Conservation (phyloP, 2,888 invertebrate species). For the Nymphalis polychloros region DNA sequence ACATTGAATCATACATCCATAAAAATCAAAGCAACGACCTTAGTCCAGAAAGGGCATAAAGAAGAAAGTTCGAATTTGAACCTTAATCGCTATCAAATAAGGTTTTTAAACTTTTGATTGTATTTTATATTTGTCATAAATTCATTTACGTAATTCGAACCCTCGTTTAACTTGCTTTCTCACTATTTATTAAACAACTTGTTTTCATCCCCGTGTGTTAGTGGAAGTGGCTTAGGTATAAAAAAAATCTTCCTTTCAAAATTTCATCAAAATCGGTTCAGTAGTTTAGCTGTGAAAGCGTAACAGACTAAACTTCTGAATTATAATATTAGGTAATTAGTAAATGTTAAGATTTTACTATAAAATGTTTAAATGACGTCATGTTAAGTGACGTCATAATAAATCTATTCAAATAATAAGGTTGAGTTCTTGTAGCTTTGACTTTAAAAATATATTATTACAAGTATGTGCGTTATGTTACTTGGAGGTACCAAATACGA, state of each 20-base stretch:
- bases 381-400: not conserved
- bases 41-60: conserved; percentile 25
- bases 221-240: too few species aligned
- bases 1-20: conserved; percentile 37
- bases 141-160: conserved; percentile 42
- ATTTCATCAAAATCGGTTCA: too few species aligned
- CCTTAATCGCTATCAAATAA: not conserved
- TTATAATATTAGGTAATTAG: too few species aligned
- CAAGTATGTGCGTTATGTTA: too few species aligned
- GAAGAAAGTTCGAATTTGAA: conserved; percentile 10
- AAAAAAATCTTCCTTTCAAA: too few species aligned
- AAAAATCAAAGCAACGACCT: conserved; percentile 36
- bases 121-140: conserved; percentile 4
- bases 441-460: too few species aligned
- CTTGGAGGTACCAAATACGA: too few species aligned
- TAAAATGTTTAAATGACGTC: conserved; percentile 31
- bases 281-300: too few species aligned
- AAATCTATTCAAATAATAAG: too few species aligned
- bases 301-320: too few species aligned
- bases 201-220: too few species aligned
- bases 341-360: conserved; percentile 43
- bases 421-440: too few species aligned
- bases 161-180: conserved; percentile 45
- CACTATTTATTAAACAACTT: conserved; percentile 50
- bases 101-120: not conserved